A percentile compares a stretch with the other conserved stretches of the same genome.
These are phyloP conservation scores for Carlito syrichta DNA, from an alignment of 2,113 vertebrate genomes.

Conservation along the genomic window DNA sequence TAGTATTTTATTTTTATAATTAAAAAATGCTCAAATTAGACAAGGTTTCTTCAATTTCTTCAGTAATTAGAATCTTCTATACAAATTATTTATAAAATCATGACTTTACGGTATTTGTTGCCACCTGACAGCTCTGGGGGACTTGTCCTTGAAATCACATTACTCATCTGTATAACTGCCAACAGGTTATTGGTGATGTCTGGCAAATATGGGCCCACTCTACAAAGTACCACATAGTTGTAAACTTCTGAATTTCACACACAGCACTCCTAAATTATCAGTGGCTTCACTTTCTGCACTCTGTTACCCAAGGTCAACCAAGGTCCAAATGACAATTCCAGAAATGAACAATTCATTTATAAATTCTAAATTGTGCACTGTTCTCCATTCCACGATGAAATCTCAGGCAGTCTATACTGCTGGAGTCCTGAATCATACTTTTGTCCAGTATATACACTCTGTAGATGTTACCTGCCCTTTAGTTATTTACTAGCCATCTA, in stretches of 20 bases:
- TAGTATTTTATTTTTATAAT: slow-evolving; percentile 25
- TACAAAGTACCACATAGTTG: background rate
- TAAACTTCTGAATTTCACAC: background rate
- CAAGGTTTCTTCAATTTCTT: background rate
- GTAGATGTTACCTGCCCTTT: background rate
- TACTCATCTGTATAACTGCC: background rate
- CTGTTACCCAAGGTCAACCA: background rate
- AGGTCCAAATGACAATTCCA: background rate
- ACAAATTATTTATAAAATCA: background rate
- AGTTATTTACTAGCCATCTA: background rate
- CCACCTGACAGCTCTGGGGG: background rate
- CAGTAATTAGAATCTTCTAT: background rate
- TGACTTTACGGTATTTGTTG: background rate
- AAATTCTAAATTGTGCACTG: background rate
- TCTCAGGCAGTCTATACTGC: background rate
- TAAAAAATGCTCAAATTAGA: background rate
- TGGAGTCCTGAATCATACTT: background rate
- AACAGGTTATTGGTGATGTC: background rate
- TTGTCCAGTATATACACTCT: background rate
- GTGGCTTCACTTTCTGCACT: background rate
- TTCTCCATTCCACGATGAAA: background rate
- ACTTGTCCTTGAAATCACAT: background rate
- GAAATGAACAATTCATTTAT: background rate
- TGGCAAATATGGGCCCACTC: background rate
- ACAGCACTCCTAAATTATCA: background rate